phyloP scores from a whole-genome alignment of 64 coral and sea anemone species.

The Exaiptasia diaphana region DNA sequence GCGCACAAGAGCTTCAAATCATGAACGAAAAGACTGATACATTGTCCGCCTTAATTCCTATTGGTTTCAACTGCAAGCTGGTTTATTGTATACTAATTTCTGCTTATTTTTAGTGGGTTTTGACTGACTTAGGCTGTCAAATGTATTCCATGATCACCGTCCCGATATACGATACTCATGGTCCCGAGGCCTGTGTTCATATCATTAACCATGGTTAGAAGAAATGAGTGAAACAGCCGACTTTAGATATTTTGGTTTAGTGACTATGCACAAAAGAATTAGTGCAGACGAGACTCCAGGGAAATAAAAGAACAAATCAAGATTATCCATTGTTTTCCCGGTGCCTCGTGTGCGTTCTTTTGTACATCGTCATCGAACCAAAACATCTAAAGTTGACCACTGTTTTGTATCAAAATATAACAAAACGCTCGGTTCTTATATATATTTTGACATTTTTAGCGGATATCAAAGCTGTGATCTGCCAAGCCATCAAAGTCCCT shows the following conservation, averaged over 20 bases:
- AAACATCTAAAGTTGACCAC: neutral
- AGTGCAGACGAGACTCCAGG: no score
- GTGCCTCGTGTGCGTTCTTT: neutral
- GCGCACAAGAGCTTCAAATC: neutral
- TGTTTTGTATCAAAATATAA: neutral
- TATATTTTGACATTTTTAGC: conserved; percentile 19
- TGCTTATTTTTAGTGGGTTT: conserved; percentile 67
- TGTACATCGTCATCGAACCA: neutral
- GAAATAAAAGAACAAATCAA: no score
- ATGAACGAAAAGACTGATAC: neutral
- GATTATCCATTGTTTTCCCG: no score
- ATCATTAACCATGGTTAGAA: conserved; percentile 74
- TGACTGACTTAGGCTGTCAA: conserved; percentile 62
- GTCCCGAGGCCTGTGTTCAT: conserved; percentile 59
- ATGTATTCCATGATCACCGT: conserved; percentile 81
- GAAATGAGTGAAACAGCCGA: neutral
- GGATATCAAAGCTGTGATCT: conserved; percentile 48
- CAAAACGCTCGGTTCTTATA: neutral
- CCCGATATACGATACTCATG: conserved; percentile 77
- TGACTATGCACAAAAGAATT: neutral
- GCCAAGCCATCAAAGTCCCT: conserved; percentile 58
- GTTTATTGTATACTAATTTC: neutral
- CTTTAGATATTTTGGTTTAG: neutral
- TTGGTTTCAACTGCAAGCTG: neutral
- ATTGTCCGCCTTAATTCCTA: neutral